Evolutionary conservation across 1,140 invertebrate genomes (phyloP), one percentile per base, ranked within the genome.

Genomic region (Pseudomyrmex sp.): DNA sequence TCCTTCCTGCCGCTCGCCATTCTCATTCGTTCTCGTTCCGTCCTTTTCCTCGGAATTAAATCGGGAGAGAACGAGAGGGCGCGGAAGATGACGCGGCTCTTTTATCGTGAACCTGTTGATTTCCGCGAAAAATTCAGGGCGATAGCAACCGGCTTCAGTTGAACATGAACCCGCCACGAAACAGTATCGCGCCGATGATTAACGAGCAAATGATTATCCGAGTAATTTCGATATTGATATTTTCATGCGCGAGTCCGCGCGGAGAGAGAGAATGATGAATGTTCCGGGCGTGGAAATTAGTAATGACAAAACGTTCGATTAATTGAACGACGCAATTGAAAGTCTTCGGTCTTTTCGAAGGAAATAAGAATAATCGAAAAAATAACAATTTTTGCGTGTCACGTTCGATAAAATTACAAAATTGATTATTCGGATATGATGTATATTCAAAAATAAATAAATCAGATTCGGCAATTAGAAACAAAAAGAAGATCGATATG

Each of bases 71-170:
- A 79, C 20, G 48, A 35, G 35, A 35, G 35, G 46, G 50, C 65
- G 70, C 61, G 69, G 46, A 75, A 86, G 82, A 88, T 88, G 86
- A 88, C 85, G 66, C 72, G 54, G 68, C 86, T 85, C 72, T 88
- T 88, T 88, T 79, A 66, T 18, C 70, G 61, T 54, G 83, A 84
- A 88, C 87, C 87, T 88, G 87, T 88, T 88, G 87, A 88, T 88
- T 84, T 59, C 66, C 54, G 72, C 83, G 87, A 88, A 87, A 88
- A 88, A 88, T 88, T 87, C 77, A 63, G 65, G 61, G 50, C 72
- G 85, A 77, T 75, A 73, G 50, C 84, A 35, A 35, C 35, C 35
- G 54, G 52, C 61, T 59, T 63, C 46, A 52, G 44, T 61, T 35
- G 63, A 54, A 20, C 52, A 59, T 23, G 59, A 59, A n/a, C 15